Evolutionary conservation across 2,888 invertebrate genomes (phyloP).

Genomic region (Malthinus seriepunctatus): DNA sequence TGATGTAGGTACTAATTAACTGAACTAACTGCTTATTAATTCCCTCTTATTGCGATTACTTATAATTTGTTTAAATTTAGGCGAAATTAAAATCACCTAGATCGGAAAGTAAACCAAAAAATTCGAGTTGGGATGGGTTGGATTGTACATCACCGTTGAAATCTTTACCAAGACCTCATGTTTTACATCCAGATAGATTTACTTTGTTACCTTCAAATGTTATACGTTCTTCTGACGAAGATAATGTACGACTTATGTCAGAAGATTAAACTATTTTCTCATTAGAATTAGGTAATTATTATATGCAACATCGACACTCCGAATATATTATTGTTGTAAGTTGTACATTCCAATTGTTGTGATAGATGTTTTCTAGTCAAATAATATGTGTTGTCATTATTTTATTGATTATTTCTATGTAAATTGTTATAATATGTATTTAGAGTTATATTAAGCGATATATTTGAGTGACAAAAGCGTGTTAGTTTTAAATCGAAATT

Average conservation of each 20-base stretch:
- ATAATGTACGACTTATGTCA: conserved; percentile 59
- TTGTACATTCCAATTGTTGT: conserved; percentile 25
- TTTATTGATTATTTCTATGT: neutral
- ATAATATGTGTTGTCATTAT: conserved; percentile 20
- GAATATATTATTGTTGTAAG: conserved; percentile 5
- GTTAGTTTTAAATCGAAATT: neutral
- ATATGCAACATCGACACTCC: conserved; percentile 23
- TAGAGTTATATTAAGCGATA: neutral
- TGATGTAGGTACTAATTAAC: conserved; percentile 42
- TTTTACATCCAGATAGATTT: conserved; percentile 57
- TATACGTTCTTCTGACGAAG: conserved; percentile 59
- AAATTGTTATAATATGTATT: neutral
- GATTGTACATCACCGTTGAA: conserved; percentile 44
- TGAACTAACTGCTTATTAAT: too few relatives aligned
- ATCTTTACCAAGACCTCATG: conserved; percentile 42
- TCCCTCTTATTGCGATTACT: neutral
- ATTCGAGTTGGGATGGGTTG: conserved; percentile 48
- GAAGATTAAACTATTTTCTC: conserved; percentile 42
- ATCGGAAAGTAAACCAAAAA: conserved; percentile 46
- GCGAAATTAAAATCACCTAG: conserved; percentile 38
- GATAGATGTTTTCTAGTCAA: conserved; percentile 31
- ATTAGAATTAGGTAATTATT: conserved; percentile 5
- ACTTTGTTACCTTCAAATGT: conserved; percentile 59
- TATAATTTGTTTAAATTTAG: conserved; percentile 28
- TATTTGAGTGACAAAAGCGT: conserved; percentile 4